phyloP scores from a whole-genome alignment of 2,888 invertebrate genomes.

The Agrilus biguttatus region DNA sequence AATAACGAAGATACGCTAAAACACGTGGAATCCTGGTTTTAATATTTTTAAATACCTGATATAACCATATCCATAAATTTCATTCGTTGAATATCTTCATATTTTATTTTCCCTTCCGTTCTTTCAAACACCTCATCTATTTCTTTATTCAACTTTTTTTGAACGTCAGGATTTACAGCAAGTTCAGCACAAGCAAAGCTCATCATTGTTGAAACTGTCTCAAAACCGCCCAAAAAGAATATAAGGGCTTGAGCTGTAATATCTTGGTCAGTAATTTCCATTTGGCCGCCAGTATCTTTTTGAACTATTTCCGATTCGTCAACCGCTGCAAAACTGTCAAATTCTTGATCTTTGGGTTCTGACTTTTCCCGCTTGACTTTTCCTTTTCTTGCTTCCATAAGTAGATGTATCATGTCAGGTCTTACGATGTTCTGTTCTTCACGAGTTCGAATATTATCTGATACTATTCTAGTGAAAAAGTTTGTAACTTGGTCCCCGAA shows the following conservation, averaged over 20 bases:
- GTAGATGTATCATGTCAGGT: slow-evolving; percentile 36
- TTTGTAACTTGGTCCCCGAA: slow-evolving; percentile 4
- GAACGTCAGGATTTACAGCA: slow-evolving; percentile 41
- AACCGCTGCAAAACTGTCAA: too few relatives aligned
- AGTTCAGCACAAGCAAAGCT: slow-evolving; percentile 40
- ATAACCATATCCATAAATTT: slow-evolving; percentile 47
- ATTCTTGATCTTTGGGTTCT: neutral
- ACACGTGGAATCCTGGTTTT: neutral
- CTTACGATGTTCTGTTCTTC: slow-evolving; percentile 14
- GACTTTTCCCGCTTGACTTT: neutral
- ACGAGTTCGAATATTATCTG: slow-evolving; percentile 12
- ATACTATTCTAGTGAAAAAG: slow-evolving; percentile 13
- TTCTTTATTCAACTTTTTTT: slow-evolving; percentile 37
- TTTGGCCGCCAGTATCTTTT: slow-evolving; percentile 1
- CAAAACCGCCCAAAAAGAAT: slow-evolving; percentile 33
- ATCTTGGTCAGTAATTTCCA: slow-evolving; percentile 29
- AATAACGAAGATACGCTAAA: too few relatives aligned
- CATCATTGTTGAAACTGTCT: slow-evolving; percentile 31
- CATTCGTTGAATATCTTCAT: slow-evolving; percentile 38
- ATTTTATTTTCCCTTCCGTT: slow-evolving; percentile 29
- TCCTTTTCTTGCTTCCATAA: slow-evolving; percentile 38
- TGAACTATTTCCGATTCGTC: neutral
- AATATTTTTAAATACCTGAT: slow-evolving; percentile 26
- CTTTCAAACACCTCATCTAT: slow-evolving; percentile 13
- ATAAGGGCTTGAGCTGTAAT: slow-evolving; percentile 35